Evolutionary conservation across 2,797 vertebrate species (phyloP).

Genomic region (Calcarius lapponicus): DNA sequence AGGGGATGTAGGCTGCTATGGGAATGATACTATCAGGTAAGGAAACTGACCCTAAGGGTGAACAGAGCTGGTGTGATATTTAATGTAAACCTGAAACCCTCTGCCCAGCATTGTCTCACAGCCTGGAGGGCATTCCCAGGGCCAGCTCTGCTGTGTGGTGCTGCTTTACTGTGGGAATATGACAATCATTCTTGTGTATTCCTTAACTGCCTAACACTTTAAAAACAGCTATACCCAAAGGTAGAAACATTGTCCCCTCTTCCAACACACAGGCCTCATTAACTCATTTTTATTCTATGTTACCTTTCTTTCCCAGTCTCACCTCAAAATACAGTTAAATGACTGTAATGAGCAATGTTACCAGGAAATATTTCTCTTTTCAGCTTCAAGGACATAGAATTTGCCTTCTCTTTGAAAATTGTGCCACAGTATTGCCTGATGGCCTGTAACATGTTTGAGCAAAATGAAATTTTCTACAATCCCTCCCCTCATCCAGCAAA

Average conservation of each 20-base stretch:
- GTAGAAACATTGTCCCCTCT: background rate
- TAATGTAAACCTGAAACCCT: background rate
- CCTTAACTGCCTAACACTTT: background rate
- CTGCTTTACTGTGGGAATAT: background rate
- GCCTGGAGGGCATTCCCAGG: background rate
- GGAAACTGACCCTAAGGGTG: background rate
- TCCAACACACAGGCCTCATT: background rate
- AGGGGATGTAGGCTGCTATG: conserved; percentile 92
- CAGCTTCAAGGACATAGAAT: background rate
- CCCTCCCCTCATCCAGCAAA: background rate
- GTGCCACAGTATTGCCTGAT: background rate
- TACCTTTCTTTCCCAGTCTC: background rate
- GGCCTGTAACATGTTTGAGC: background rate
- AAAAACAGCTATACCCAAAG: background rate
- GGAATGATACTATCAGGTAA: conserved; percentile 89
- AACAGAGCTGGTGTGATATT: background rate
- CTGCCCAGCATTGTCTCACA: background rate
- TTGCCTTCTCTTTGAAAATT: background rate
- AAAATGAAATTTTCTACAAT: background rate
- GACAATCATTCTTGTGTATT: background rate
- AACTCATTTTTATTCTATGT: background rate
- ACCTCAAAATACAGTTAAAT: background rate
- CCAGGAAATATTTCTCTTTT: background rate
- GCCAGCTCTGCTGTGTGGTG: background rate
- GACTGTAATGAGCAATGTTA: background rate